Conservation (phyloP, 1,140 invertebrate species). For the Pectinophora gossypiella region DNA sequence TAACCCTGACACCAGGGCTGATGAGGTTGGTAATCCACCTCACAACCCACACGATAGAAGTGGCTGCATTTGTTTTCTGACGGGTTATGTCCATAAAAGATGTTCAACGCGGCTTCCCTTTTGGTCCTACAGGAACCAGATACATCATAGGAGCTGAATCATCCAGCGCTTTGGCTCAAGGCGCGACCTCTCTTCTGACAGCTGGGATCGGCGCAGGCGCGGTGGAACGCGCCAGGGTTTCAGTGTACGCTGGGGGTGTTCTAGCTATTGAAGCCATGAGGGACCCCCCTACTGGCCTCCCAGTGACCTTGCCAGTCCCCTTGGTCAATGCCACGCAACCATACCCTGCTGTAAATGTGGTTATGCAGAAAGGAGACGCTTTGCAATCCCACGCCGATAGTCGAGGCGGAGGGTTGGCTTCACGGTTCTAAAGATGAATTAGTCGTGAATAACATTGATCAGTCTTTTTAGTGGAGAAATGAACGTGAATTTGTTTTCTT, state of each 20-base stretch:
- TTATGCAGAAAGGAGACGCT: background rate
- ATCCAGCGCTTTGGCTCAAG: conserved; percentile 32
- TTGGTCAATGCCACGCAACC: background rate
- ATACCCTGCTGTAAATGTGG: background rate
- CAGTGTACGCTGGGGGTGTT: conserved; percentile 10
- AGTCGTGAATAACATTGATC: background rate
- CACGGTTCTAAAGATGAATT: conserved; percentile 68
- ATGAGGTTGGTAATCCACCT: too few relatives aligned
- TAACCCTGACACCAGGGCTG: too few relatives aligned
- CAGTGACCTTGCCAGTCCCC: background rate
- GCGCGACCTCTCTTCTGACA: conserved; percentile 25
- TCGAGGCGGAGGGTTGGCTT: conserved; percentile 75
- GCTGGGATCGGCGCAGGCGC: conserved; percentile 15
- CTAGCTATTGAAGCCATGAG: conserved; percentile 12
- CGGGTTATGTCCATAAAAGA: too few relatives aligned
- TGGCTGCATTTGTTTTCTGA: too few relatives aligned
- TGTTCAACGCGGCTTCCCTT: too few relatives aligned
- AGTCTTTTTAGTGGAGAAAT: too few relatives aligned
- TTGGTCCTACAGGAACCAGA: conserved; percentile 29
- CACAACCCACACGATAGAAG: too few relatives aligned
- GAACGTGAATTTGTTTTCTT: too few relatives aligned
- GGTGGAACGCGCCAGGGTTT: conserved; percentile 21
- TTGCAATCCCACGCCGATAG: conserved; percentile 74
- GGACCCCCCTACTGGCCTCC: background rate
- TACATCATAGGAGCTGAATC: conserved; percentile 50